Base-by-base conservation (phyloP, 2,888 invertebrate genomes). In the Acronicta psi region DNA sequence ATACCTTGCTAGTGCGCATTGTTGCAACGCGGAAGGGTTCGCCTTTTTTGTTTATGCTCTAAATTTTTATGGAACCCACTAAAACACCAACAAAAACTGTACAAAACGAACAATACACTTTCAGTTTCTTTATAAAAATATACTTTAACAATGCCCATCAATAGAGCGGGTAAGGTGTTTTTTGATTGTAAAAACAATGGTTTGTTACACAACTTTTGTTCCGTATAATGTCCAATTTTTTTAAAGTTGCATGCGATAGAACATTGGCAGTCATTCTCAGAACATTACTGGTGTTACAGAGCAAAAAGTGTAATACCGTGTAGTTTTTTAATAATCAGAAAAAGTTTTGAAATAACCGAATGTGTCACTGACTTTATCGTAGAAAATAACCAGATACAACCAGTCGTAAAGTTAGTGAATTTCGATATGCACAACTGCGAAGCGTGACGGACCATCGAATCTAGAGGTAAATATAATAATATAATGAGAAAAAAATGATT, bases 111-210 rank as follows among this genome's bases (percentile, higher is more conserved):
- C 94, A 93, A 93, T 91, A 77, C 82, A 94, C 94, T 94, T 92
- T 94, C 94, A 91, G 84, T 94, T 94, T 94, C 94, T 92, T 91
- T 94, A 93, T 93, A 93, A 93, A 92, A 83, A 56, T 68, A 63
- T 11, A 11, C 29, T 29, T 5, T 83, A 90, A 92, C 83, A 70
- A 76, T 58, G 59, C 69, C 60, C 60, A 70, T 71, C 70, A 73
- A 69, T 56, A 75, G 72, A 78, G 84, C 70, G 79, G 82, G 84
- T 84, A 84, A 93, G 93, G 93, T 93, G 92, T 91, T 93, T 93
- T 94, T 93, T 88, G 87, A 92, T 90, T 84, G 70, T 73, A 75
- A 68, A 76, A 87, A 93, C 90, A 92, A 91, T 79, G 63, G 73
- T 53, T 47, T 83, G 83, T 87, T 88, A 80, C 74, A 79, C 82